Evolutionary conservation across 2,888 invertebrate genomes (phyloP), one percentile per base, ranked within the genome.

Genomic region (Megastigmus dorsalis): DNA sequence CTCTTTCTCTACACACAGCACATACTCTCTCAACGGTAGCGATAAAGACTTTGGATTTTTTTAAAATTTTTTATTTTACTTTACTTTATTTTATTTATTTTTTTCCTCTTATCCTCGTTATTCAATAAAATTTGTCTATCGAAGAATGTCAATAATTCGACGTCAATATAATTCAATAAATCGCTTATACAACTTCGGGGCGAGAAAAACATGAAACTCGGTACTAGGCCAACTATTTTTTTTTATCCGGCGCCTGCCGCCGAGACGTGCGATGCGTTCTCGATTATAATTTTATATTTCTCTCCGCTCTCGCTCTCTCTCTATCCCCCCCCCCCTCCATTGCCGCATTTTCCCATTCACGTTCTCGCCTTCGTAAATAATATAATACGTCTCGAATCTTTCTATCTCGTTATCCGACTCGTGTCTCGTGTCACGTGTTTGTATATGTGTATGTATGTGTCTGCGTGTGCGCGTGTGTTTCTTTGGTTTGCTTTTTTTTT

Each of bases 141-240:
- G 82, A 82, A 84, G 82, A 84, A 82, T 82, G 81, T 84, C 83
- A 85, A 84, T 85, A 84, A 85, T 70, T 83, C 82, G 81, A 82
- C 79, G 80, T 75, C 74, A 55, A 71, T 65, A 81, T 78, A 80
- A 80, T 80, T 80, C 62, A 80, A 79, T 81, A 82, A 83, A 80
- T 82, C 82, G 80, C 81, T 83, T 79, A 82, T 78, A 79, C 77
- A 81, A 80, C 77, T 76, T 77, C 77, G 76, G 82, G 80, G 78
- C 79, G 78, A 79, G 75, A 77, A 80, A 84, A 84, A 83, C 80
- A 84, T 83, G 82, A 84, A 84, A 84, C 80, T 84, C 78, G 82
- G 76, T 80, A 81, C 85, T 86, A 86, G 86, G 86, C 86, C 86
- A 86, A 86, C 86, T 85, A 84, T 84, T 81, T 80, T 82, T 81